These are phyloP conservation scores for Ennomos quercinarius DNA, from an alignment of 2,888 invertebrate species.

Conservation along the genomic window DNA sequence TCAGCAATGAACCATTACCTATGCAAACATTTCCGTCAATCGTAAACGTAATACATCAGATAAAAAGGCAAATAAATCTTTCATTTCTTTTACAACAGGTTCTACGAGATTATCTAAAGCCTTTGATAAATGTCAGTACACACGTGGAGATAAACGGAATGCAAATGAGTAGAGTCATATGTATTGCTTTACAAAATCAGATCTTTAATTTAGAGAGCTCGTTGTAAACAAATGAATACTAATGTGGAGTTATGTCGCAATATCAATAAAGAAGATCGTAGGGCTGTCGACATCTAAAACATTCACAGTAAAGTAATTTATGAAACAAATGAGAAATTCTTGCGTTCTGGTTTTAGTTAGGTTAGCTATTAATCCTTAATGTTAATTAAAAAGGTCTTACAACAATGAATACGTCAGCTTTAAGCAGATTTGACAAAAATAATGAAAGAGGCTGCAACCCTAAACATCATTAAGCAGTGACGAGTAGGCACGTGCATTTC, in stretches of 20 bases:
- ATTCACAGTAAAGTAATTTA: too few species aligned
- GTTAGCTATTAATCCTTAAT: too few species aligned
- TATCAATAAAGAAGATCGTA: constrained; percentile 32
- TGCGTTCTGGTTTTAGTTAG: too few species aligned
- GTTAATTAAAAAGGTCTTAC: too few species aligned
- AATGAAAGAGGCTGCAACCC: constrained; percentile 12
- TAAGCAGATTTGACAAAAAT: too few species aligned
- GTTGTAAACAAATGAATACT: constrained; percentile 67
- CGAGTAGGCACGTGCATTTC: constrained; percentile 28
- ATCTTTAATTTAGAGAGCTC: constrained; percentile 59
- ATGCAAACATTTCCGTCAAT: constrained; percentile 26
- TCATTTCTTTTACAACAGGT: constrained; percentile 48
- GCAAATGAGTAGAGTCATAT: constrained; percentile 52
- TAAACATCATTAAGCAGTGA: constrained; percentile 19
- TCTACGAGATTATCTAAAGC: constrained; percentile 57
- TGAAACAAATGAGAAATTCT: too few species aligned
- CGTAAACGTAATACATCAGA: constrained; percentile 28
- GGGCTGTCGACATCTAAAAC: constrained; percentile 11
- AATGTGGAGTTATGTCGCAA: constrained; percentile 45
- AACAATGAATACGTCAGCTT: too few species aligned
- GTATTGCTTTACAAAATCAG: constrained; percentile 57
- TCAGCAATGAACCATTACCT: constrained; percentile 12
- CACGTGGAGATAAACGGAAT: constrained; percentile 52
- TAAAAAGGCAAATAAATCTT: constrained; percentile 30
- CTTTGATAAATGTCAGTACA: constrained; percentile 59